Conservation (phyloP, 2,113 vertebrate genomes). For the Sceloporus undulatus region DNA sequence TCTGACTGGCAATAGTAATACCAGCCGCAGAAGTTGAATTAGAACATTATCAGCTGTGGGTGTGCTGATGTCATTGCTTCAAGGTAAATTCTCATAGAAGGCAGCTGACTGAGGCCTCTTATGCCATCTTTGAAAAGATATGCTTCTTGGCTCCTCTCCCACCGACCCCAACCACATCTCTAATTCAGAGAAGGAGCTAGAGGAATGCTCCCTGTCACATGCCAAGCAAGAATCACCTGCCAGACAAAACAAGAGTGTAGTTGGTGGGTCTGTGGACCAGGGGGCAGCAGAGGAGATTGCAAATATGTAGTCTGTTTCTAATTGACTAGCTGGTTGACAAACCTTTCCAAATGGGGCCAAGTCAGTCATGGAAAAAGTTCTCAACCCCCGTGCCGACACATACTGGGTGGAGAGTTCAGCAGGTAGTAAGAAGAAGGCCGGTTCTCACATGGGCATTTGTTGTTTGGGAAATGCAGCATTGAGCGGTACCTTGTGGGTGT, state of each 20-base stretch:
- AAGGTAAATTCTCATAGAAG: not conserved
- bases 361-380: not conserved
- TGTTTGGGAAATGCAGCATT: not conserved
- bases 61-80: not conserved
- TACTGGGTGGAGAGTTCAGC: not conserved
- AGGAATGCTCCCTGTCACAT: too few species aligned
- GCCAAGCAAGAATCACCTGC: not conserved
- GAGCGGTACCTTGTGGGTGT: not conserved
- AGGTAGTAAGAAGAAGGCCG: not conserved
- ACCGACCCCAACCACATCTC: not conserved
- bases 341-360: not conserved
- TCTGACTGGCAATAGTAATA: not conserved
- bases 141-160: not conserved
- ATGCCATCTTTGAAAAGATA: not conserved
- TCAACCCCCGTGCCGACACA: not conserved
- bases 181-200: not conserved
- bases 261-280: too few species aligned
- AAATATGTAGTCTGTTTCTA: not conserved
- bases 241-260: not conserved
- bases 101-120: not conserved
- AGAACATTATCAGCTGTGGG: not conserved
- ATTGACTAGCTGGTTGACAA: not conserved
- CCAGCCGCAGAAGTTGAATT: not conserved
- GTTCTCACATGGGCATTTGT: not conserved
- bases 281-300: not conserved